phyloP scores from a whole-genome alignment of 2,888 invertebrate genomes.

The Sarcophaga caerulescens region DNA sequence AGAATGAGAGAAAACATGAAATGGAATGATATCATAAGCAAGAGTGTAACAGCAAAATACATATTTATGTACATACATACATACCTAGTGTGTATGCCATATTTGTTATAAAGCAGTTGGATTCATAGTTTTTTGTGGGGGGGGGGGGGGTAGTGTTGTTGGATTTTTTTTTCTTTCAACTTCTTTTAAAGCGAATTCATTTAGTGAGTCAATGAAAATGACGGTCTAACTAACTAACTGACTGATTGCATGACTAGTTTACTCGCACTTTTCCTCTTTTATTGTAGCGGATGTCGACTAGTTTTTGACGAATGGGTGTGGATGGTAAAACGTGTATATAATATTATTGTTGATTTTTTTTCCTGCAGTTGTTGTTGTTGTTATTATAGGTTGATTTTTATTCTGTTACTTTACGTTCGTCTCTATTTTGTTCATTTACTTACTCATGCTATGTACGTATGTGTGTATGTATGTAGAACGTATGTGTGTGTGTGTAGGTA shows the following conservation, averaged over 20 bases:
- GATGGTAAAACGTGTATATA: conserved; percentile 48
- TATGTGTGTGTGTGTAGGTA: not conserved
- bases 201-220: conserved; percentile 65
- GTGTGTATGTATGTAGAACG: not conserved
- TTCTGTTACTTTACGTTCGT: conserved; percentile 5
- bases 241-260: conserved; percentile 32
- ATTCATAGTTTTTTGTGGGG: not conserved
- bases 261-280: conserved; percentile 57
- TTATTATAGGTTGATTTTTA: not conserved
- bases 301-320: conserved; percentile 75
- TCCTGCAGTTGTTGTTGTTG: not conserved
- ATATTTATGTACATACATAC: too few species aligned
- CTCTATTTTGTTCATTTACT: not conserved
- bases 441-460: not conserved
- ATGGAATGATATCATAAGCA: too few species aligned
- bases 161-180: conserved; percentile 26
- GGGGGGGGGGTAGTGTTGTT: not conserved
- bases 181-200: conserved; percentile 53
- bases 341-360: not conserved
- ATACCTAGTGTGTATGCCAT: too few species aligned
- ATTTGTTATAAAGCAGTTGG: too few species aligned
- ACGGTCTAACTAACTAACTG: conserved; percentile 51
- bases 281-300: conserved; percentile 73
- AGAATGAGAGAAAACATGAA: too few species aligned
- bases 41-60: too few species aligned